Percentiles rank a stretch among this genome's conserved stretches.
Conservation (phyloP, 2,797 vertebrate genomes). For the Ptychobarbus kaznakovi region DNA sequence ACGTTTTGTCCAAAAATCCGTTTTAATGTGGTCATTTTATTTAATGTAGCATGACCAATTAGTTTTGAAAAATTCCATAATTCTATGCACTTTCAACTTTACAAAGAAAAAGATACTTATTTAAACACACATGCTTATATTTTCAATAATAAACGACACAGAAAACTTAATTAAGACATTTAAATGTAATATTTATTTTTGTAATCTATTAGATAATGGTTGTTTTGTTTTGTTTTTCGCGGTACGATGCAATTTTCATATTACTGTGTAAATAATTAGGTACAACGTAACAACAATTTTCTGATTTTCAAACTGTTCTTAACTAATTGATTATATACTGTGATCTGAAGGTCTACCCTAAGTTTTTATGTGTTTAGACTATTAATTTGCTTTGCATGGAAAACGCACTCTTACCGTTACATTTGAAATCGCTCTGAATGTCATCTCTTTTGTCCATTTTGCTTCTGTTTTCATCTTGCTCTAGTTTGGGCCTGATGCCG, state of each 20-base stretch:
- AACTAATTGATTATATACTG: neutral
- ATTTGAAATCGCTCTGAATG: conserved; percentile 89
- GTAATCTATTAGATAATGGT: neutral
- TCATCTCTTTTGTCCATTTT: conserved; percentile 94
- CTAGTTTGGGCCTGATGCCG: conserved; percentile 93
- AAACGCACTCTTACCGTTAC: conserved; percentile 86
- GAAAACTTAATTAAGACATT: neutral
- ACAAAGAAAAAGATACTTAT: neutral
- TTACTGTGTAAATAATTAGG: neutral
- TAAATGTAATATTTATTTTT: neutral
- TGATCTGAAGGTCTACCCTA: neutral
- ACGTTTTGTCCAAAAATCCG: neutral
- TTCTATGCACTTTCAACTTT: neutral
- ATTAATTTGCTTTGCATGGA: neutral
- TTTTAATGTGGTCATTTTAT: neutral
- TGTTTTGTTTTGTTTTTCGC: neutral
- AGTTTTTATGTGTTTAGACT: neutral
- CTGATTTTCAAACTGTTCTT: neutral
- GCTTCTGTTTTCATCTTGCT: conserved; percentile 90
- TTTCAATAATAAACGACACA: neutral
- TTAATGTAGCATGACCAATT: neutral
- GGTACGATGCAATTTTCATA: neutral
- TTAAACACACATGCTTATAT: neutral
- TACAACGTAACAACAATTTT: neutral
- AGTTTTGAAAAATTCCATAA: neutral